Base-by-base conservation (phyloP, 2,797 vertebrate genomes). In the Pogonophryne albipinna region DNA sequence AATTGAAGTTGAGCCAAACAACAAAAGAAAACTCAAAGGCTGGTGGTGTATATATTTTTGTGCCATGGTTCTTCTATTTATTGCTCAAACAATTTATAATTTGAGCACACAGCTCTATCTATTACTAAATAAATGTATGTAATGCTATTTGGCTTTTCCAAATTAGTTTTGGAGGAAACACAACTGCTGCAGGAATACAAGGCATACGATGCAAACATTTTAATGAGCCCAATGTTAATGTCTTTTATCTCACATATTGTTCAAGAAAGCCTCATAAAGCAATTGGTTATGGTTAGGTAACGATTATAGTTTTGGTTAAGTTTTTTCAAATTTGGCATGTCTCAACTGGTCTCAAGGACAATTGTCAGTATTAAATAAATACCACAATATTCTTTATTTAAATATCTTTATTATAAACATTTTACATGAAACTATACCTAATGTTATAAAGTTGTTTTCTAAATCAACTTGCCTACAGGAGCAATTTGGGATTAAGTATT, bases 71-170 rank as follows among this genome's bases (percentile, higher is more conserved):
- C 10, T 12, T 41, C 42, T 15, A 15, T 59, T 55, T 59, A 38
- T 34, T 27, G 10, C n/a, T 73, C 4, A 41, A 62, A 42, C 14
- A 41, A 15, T 38, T 51, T 51, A 15, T 10, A 44, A 49, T 66
- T 23, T 34, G 57, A 80, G 4, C 34, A 45, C 27, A 61, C 46
- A 44, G 14, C 15, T 10, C 41, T 62, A 16, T 34, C 17, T 52
- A 41, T 67, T 34, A 41, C 49, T 44, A 71, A 53, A 78, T 19
- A 16, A 51, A 52, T 67, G 71, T 46, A 60, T 59, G 42, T 60
- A 34, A 64, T 17, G n/a, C 20, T 56, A 16, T n/a, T n/a, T n/a
- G n/a, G n/a, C n/a, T n/a, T n/a, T n/a, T n/a, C n/a, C n/a, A n/a
- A n/a, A n/a, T n/a, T n/a, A 65, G 31, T 71, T 58, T 51, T 7